Base-by-base conservation (phyloP, 1,140 invertebrate genomes). In the Coenobita brevimanus region DNA sequence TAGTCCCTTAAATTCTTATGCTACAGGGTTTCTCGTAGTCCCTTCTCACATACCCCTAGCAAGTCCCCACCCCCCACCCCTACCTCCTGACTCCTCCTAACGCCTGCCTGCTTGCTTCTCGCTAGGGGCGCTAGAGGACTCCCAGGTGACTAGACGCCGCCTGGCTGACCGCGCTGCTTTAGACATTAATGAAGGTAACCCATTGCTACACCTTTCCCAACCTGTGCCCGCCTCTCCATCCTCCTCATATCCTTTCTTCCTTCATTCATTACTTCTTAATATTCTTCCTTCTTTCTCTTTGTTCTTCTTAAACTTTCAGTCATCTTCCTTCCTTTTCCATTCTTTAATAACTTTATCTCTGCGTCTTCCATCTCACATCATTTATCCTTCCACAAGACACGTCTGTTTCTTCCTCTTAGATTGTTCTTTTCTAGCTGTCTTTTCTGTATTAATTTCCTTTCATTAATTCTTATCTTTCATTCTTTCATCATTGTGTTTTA, bases 101-200 rank as follows among this genome's bases (percentile, higher is more conserved):
- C 76, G 46, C 46, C 46, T 17, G 46, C 85, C 89, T 87, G 79
- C 85, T 87, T 73, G 78, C 79, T 76, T 84, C 81, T 88, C 84
- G 87, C 82, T 89, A 91, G 91, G 91, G 89, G 75, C 91, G 46
- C 89, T 91, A 89, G 91, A 91, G 67, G 90, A 91, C 76, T 89
- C 91, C 80, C 90, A 90, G 69, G 92, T 93, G 89, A 92, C 93
- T 89, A 93, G 93, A 90, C 92, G 94, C 89, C 91, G 94, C 71
- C 94, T 94, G 33, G 94, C 94, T 27, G 94, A 95, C 91, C 94
- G 94, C 91, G 93, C 94, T 90, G 94, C 94, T 91, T 92, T 95
- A 82, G 94, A 95, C 82, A 94, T 95, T 89, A 94, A 93, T 90
- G 94, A 93, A 93, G 93, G 93, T 93, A 92, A 91, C 76, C 71